A percentile compares a stretch with the other conserved stretches of the same genome.
These are phyloP conservation scores for Mechanitis messenoides DNA, from an alignment of 2,888 invertebrate species.

Conservation along the genomic window DNA sequence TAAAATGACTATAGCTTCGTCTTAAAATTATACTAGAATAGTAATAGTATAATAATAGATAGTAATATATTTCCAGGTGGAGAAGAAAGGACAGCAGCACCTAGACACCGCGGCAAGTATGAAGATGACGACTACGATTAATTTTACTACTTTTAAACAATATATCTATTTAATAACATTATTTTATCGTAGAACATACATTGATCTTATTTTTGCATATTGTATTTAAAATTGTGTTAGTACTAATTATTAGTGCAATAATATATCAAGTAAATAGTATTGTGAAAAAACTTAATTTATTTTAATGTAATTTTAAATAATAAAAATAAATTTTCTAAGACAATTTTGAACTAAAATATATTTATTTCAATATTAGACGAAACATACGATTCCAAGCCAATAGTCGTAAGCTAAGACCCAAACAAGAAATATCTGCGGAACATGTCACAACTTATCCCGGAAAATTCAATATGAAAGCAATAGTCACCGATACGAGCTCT, in stretches of 20 bases:
- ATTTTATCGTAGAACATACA: no score
- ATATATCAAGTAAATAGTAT: no score
- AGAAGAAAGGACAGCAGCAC: slow-evolving; percentile 26
- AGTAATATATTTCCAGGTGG: slow-evolving; percentile 11
- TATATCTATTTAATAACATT: not conserved
- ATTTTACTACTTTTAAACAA: not conserved
- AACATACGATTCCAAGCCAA: slow-evolving; percentile 7
- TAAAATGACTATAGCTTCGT: no score
- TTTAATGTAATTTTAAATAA: no score
- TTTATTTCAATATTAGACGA: not conserved
- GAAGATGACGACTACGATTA: slow-evolving; percentile 14
- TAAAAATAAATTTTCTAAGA: not conserved
- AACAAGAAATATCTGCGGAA: slow-evolving; percentile 17
- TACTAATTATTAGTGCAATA: no score
- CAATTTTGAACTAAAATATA: no score
- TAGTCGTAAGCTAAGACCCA: slow-evolving; percentile 15
- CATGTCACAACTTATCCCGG: slow-evolving; percentile 16
- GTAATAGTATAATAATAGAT: no score
- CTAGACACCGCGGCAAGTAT: slow-evolving; percentile 13
- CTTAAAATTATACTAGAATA: no score
- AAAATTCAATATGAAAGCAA: slow-evolving; percentile 32
- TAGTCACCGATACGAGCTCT: slow-evolving; percentile 28
- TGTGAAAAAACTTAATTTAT: no score
- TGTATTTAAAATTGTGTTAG: no score
- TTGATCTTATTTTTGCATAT: no score